phyloP scores from a whole-genome alignment of 92 coral and sea anemone species.

The Palythoa grandis region DNA sequence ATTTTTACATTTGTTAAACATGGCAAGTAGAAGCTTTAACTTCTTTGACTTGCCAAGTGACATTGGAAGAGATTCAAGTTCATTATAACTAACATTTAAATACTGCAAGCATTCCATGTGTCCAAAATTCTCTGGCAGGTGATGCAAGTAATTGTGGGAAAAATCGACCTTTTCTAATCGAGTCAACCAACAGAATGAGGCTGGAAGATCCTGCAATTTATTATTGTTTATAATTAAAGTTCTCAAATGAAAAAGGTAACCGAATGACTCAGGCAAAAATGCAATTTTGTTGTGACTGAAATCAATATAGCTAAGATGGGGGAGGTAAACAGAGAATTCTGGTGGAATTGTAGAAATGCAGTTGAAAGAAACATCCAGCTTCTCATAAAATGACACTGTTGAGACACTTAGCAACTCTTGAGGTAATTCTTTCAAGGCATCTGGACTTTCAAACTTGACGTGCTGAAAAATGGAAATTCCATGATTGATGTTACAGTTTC shows the following conservation, averaged over 20 bases:
- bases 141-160: conserved; percentile 79
- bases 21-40: conserved; percentile 76
- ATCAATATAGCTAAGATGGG: conserved; percentile 86
- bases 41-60: conserved; percentile 73
- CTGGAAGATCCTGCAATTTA: conserved; percentile 79
- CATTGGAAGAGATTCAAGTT: conserved; percentile 77
- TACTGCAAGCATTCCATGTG: conserved; percentile 73
- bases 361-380: conserved; percentile 84
- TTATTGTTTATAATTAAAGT: conserved; percentile 86
- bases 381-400: conserved; percentile 88
- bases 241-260: conserved; percentile 84
- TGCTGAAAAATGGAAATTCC: conserved; percentile 54
- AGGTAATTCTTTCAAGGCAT: conserved; percentile 78
- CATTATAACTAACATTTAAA: conserved; percentile 86
- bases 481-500: not conserved
- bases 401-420: conserved; percentile 63
- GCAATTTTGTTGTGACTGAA: conserved; percentile 81
- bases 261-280: conserved; percentile 90
- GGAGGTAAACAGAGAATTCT: conserved; percentile 86
- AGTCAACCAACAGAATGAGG: conserved; percentile 74
- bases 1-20: conserved; percentile 78
- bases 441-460: conserved; percentile 62
- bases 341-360: conserved; percentile 78
- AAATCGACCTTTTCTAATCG: conserved; percentile 86
- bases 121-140: conserved; percentile 79